Evolutionary conservation across 2,888 invertebrate species (phyloP).

Genomic region (Zhengitettix transpicula): DNA sequence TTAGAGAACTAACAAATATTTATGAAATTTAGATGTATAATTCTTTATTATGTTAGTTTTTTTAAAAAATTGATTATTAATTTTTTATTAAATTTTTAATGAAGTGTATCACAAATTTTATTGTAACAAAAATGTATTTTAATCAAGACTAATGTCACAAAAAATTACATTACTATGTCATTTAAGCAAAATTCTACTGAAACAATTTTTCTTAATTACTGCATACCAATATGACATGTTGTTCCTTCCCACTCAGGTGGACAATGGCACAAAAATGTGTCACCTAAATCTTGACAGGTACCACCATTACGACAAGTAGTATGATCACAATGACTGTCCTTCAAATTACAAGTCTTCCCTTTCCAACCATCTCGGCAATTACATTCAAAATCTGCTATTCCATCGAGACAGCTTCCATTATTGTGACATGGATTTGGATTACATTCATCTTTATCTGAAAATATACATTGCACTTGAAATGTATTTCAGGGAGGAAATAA

Average conservation of each 20-base stretch:
- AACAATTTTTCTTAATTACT: not conserved
- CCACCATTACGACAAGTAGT: slow-evolving; percentile 44
- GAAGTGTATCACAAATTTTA: no score
- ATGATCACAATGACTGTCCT: slow-evolving; percentile 40
- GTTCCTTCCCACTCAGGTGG: slow-evolving; percentile 39
- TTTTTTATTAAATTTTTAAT: no score
- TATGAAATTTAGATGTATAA: no score
- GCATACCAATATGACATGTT: slow-evolving; percentile 34
- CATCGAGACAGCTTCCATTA: slow-evolving; percentile 64
- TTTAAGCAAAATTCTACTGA: not conserved
- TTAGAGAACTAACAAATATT: no score
- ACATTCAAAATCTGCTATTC: slow-evolving; percentile 65
- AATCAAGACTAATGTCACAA: no score
- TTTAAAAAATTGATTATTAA: no score
- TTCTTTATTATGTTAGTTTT: no score
- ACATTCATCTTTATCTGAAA: slow-evolving; percentile 62
- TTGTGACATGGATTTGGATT: slow-evolving; percentile 59
- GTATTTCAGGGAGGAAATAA: not conserved
- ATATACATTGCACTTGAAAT: not conserved
- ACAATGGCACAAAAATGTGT: slow-evolving; percentile 45
- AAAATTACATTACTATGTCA: not conserved
- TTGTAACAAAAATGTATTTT: no score
- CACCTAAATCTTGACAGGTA: slow-evolving; percentile 40
- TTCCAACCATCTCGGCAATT: slow-evolving; percentile 74
- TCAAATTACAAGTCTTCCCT: slow-evolving; percentile 45